phyloP scores from a whole-genome alignment of 1,140 invertebrate species.

The Lepidurus apus region DNA sequence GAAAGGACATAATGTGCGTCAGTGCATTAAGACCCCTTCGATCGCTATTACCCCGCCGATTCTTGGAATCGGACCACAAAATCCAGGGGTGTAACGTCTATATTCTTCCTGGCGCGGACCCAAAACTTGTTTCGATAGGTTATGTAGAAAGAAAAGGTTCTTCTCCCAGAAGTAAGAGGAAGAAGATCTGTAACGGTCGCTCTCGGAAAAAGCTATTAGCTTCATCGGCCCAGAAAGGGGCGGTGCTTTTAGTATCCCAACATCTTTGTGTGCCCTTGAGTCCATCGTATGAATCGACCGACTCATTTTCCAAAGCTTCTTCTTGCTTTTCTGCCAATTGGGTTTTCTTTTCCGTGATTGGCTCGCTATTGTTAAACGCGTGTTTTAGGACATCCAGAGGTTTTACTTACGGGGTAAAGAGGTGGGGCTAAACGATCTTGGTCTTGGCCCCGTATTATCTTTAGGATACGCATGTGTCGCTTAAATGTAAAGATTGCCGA shows the following conservation, averaged over 20 bases:
- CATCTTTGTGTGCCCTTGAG: conserved; percentile 11
- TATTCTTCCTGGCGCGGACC: background rate
- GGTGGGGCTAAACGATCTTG: too few species aligned
- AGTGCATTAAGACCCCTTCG: too few species aligned
- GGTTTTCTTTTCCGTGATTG: too few species aligned
- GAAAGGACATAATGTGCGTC: too few species aligned
- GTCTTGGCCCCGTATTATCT: background rate
- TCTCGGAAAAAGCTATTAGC: background rate
- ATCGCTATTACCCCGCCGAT: background rate
- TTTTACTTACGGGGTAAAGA: too few species aligned
- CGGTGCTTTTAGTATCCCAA: background rate
- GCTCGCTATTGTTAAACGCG: too few species aligned
- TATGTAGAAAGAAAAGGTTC: background rate
- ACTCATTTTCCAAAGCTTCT: background rate
- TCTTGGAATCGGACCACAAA: conserved; percentile 10
- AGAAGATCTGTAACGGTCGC: background rate
- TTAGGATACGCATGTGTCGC: background rate
- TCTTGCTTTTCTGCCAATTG: too few species aligned
- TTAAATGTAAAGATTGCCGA: background rate
- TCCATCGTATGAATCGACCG: background rate
- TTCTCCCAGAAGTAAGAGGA: background rate
- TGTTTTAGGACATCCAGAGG: too few species aligned
- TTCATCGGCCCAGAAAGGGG: background rate
- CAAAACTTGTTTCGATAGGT: background rate
- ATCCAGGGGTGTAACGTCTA: background rate